Conservation (phyloP, 1,140 invertebrate species). For the Periplaneta americana region DNA sequence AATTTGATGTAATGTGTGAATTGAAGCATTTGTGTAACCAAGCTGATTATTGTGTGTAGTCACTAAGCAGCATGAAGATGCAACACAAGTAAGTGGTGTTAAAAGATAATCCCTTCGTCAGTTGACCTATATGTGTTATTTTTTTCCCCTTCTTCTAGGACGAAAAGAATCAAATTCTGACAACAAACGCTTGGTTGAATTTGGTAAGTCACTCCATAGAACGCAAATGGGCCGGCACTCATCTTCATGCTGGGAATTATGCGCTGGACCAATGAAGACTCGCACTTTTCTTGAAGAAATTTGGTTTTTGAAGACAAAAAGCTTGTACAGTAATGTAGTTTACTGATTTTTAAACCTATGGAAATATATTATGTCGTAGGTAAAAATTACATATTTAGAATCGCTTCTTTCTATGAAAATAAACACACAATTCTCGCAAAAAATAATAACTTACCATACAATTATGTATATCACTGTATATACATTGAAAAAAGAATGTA, state of each 20-base stretch:
- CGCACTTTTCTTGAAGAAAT: not conserved
- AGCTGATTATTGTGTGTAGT: too few species aligned
- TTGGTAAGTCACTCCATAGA: constrained; percentile 69
- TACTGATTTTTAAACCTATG: too few species aligned
- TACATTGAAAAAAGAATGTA: too few species aligned
- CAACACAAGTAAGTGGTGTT: not conserved
- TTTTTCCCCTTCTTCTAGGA: constrained; percentile 50
- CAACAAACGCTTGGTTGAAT: constrained; percentile 94
- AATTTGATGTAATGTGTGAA: too few species aligned
- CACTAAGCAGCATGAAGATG: not conserved
- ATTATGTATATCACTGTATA: too few species aligned
- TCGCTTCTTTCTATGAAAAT: too few species aligned
- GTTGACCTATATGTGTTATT: constrained; percentile 8
- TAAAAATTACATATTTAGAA: too few species aligned
- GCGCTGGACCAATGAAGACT: not conserved
- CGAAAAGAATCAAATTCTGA: constrained; percentile 88
- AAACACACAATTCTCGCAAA: too few species aligned
- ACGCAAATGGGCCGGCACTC: not conserved
- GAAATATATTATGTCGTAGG: too few species aligned
- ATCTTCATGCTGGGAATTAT: not conserved
- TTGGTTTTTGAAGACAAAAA: not conserved
- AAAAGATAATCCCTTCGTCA: not conserved
- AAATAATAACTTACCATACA: too few species aligned
- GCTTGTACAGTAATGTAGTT: too few species aligned
- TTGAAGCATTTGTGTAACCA: too few species aligned